These are phyloP conservation scores for Teleogryllus occipitalis DNA, from an alignment of 1,140 invertebrate species.

Conservation along the genomic window DNA sequence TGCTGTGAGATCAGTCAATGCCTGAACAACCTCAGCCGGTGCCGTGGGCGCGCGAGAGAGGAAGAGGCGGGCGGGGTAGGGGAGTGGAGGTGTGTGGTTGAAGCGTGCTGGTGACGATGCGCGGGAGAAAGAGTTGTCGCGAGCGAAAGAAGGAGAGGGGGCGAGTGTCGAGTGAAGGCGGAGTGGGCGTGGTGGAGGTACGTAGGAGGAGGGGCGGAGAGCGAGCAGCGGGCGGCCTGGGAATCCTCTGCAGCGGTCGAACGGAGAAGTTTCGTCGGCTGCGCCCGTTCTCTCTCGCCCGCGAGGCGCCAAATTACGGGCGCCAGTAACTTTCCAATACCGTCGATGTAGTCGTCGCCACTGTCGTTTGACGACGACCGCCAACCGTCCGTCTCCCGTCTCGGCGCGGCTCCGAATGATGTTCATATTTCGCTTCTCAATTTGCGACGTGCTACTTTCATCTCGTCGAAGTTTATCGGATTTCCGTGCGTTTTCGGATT, in stretches of 20 bases:
- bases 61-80: too few species aligned
- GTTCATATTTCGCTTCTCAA: neutral
- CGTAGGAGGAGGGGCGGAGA: too few species aligned
- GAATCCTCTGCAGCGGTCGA: neutral
- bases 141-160: neutral
- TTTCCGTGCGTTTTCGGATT: too few species aligned
- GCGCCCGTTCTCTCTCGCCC: neutral
- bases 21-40: too few species aligned
- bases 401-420: neutral
- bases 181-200: too few species aligned
- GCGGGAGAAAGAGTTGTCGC: too few species aligned
- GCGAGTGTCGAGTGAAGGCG: neutral
- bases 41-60: too few species aligned
- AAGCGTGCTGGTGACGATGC: too few species aligned
- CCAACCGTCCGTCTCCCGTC: neutral
- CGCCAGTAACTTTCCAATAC: neutral
- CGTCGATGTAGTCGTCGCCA: neutral
- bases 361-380: neutral
- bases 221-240: neutral
- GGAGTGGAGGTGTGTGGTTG: too few species aligned
- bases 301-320: neutral
- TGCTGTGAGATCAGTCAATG: too few species aligned
- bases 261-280: neutral
- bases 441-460: too few species aligned
- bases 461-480: too few species aligned